Evolutionary conservation across 2,113 vertebrate genomes (phyloP).

Genomic region (Engystomops pustulosus): DNA sequence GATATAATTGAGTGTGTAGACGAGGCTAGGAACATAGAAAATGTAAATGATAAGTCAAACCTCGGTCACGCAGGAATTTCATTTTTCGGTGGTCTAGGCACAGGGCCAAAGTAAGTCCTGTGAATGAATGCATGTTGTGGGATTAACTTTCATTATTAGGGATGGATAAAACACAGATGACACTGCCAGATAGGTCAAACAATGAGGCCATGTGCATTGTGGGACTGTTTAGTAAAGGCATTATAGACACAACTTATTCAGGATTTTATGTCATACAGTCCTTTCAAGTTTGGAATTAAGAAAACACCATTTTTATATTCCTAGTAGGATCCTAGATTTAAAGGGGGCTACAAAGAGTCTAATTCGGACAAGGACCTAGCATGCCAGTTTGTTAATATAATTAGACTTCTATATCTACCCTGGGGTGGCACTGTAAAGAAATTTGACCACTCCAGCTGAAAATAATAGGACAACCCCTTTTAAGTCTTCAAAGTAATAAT

Average conservation of each 20-base stretch:
- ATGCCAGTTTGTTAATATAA: neutral
- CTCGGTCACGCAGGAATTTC: constrained; percentile 39
- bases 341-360: no score
- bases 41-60: constrained; percentile 44
- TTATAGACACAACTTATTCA: neutral
- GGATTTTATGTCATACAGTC: no score
- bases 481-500: no score
- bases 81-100: constrained; percentile 62
- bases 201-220: neutral
- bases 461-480: no score
- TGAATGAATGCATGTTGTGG: constrained; percentile 64
- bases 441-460: no score
- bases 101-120: constrained; percentile 60
- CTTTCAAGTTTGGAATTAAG: no score
- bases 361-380: no score
- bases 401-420: neutral
- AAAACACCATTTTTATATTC: no score
- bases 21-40: constrained; percentile 1
- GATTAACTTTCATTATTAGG: constrained; percentile 57
- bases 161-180: neutral
- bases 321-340: neutral
- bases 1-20: constrained; percentile 17
- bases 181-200: neutral
- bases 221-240: neutral
- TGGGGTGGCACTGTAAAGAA: no score